These are phyloP conservation scores for Vanacampus margaritifer DNA, from an alignment of 2,113 vertebrate species.

Conservation along the genomic window DNA sequence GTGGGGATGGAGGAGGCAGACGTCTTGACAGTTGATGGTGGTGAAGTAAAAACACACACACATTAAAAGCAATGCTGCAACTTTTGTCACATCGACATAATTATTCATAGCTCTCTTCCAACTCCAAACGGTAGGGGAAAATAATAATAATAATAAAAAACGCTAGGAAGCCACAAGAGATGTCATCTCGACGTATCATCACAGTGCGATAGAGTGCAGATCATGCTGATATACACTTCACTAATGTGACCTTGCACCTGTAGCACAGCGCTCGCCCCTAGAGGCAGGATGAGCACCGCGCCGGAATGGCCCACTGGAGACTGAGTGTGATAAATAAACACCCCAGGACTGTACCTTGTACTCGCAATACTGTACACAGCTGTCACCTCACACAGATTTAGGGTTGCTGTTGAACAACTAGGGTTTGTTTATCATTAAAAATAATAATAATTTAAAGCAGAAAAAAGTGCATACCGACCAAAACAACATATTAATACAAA, in stretches of 20 bases:
- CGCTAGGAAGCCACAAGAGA: constrained; percentile 16
- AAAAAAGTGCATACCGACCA: too few relatives aligned
- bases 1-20: constrained; percentile 29
- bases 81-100: constrained; percentile 14
- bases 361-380: not conserved
- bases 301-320: constrained; percentile 1
- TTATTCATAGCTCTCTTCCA: constrained; percentile 45
- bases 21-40: constrained; percentile 13
- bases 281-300: constrained; percentile 4
- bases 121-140: not conserved
- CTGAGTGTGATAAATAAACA: constrained; percentile 7
- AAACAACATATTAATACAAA: too few relatives aligned
- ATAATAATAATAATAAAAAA: not conserved
- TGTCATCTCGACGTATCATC: constrained; percentile 27
- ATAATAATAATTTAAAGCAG: too few relatives aligned
- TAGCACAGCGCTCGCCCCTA: not conserved
- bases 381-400: not conserved
- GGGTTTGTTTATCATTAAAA: not conserved
- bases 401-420: too few relatives aligned
- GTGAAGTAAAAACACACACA: not conserved
- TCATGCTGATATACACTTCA: constrained; percentile 1
- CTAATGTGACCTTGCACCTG: constrained; percentile 22
- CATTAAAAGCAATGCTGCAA: not conserved
- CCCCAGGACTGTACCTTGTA: constrained; percentile 3
- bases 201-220: constrained; percentile 7